phyloP scores from a whole-genome alignment of 2,797 vertebrate species.

The Eupleurogrammus muticus region DNA sequence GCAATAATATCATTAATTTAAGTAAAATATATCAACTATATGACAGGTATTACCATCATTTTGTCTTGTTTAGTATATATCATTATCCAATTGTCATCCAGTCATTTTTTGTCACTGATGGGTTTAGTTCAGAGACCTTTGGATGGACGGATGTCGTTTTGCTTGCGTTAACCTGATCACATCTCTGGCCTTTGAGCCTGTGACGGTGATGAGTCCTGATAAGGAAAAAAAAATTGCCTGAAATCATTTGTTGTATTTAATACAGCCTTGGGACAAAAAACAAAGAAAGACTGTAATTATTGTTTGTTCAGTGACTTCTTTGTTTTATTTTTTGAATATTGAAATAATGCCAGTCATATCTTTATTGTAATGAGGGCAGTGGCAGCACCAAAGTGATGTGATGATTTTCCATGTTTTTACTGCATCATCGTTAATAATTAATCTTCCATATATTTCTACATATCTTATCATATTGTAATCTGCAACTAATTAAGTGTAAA shows the following conservation, averaged over 20 bases:
- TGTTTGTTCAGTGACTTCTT: neutral
- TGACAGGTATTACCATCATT: neutral
- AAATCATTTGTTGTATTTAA: slow-evolving; percentile 4
- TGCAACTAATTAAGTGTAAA: too few relatives aligned
- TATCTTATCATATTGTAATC: too few relatives aligned
- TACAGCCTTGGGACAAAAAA: neutral
- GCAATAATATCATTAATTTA: neutral
- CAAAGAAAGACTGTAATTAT: neutral
- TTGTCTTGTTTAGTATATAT: neutral
- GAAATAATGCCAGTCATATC: too few relatives aligned
- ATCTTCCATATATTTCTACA: too few relatives aligned
- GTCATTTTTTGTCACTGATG: neutral
- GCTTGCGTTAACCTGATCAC: slow-evolving; percentile 18
- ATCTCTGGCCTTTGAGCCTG: slow-evolving; percentile 64
- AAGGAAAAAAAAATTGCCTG: slow-evolving; percentile 2
- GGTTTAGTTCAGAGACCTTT: slow-evolving; percentile 68
- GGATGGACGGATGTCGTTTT: slow-evolving; percentile 35
- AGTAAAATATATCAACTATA: neutral
- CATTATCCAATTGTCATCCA: neutral
- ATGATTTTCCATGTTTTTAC: too few relatives aligned
- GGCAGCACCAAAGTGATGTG: too few relatives aligned
- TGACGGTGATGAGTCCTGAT: slow-evolving; percentile 42
- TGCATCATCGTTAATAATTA: too few relatives aligned
- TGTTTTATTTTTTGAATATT: too few relatives aligned
- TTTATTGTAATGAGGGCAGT: too few relatives aligned